A percentile compares a stretch with the other conserved stretches of the same genome.
Conservation (phyloP, 2,797 vertebrate genomes). For the Hydrocynus forskahlii region DNA sequence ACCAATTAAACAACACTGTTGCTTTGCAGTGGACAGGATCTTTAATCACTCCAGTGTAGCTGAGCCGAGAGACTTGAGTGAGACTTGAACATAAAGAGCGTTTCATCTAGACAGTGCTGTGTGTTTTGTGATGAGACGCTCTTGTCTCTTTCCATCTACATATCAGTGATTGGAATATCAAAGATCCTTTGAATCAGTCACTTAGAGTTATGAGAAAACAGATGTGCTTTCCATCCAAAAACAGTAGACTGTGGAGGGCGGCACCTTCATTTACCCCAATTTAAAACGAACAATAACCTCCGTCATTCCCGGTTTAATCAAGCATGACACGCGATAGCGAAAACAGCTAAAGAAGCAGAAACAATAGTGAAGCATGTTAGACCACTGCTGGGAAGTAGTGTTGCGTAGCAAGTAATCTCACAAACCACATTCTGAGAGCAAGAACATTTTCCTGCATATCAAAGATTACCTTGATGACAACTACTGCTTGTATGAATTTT, state of each 20-base stretch:
- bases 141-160: not conserved
- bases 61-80: not conserved
- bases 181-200: not conserved
- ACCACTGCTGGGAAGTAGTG: not conserved
- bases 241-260: not conserved
- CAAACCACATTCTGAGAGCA: not conserved
- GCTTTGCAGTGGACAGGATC: conserved; percentile 7
- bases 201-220: not conserved
- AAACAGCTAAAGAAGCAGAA: not conserved
- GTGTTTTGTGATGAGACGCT: not conserved
- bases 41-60: not conserved
- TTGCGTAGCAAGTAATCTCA: not conserved
- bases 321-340: not conserved
- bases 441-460: not conserved
- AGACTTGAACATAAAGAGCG: not conserved
- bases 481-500: not conserved
- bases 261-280: not conserved
- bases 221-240: not conserved
- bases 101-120: not conserved
- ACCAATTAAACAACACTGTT: conserved; percentile 11
- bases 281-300: not conserved
- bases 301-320: not conserved
- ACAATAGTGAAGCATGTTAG: not conserved
- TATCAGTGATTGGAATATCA: not conserved
- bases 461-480: not conserved